Conservation (phyloP, 2,113 vertebrate species). For the Rhinoptilus africanus region DNA sequence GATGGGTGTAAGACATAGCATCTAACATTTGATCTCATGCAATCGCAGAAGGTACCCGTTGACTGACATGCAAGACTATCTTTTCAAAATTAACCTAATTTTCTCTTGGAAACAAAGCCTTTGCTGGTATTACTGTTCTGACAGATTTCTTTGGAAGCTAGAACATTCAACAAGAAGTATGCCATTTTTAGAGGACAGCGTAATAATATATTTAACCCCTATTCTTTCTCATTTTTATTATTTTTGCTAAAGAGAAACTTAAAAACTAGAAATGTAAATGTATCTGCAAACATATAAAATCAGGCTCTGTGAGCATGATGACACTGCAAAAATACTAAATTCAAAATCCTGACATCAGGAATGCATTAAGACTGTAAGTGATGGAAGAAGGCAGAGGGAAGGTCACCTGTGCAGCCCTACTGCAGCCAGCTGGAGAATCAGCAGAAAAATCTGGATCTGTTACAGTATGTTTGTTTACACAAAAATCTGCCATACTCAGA, state of each 20-base stretch:
- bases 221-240: not conserved
- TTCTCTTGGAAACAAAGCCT: not conserved
- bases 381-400: not conserved
- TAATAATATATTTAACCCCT: not conserved
- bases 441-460: not conserved
- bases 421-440: not conserved
- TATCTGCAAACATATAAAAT: not conserved
- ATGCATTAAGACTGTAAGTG: not conserved
- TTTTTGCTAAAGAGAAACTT: not conserved
- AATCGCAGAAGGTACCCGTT: not conserved
- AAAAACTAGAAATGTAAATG: not conserved
- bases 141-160: not conserved
- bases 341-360: not conserved
- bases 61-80: not conserved
- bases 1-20: not conserved
- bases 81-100: not conserved
- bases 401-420: not conserved
- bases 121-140: not conserved
- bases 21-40: not conserved
- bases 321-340: not conserved
- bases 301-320: not conserved
- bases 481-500: not conserved
- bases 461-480: not conserved
- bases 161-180: not conserved
- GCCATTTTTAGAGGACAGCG: not conserved